Base-by-base conservation (phyloP, 2,113 vertebrate genomes). In the Dipodomys ordii region DNA sequence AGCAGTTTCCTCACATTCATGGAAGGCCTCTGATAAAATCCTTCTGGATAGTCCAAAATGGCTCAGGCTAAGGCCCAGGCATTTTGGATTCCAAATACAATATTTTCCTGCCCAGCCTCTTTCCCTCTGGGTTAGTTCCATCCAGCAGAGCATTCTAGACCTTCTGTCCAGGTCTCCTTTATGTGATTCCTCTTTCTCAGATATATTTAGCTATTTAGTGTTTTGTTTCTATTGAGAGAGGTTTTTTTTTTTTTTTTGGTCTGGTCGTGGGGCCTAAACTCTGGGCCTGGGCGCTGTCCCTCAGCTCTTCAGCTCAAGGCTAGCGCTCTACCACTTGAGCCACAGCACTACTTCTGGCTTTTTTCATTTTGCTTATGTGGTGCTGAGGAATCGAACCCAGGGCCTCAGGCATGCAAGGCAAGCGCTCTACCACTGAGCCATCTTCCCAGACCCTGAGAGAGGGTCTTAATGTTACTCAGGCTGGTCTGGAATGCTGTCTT, bases 181-280 rank as follows among this genome's bases (percentile, higher is more conserved):
- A 83, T 69, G 76, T 18, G 20, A 62, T 62, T 22, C 90, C 94
- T 68, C 94, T 98, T 97, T 96, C 97, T 98, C 96, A 97, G 97
- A 98, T 97, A 97, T 96, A 98, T 98, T 98, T 98, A 98, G 98
- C 98, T 97, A 98, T 98, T 98, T 99, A 99, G 98, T 86, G 69
- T 57, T 73, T n/a, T 62, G 62, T n/a, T 72, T 77, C 44, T 53
- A n/a, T 39, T 39, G 39, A 39, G 39, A 39, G 39, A 39, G 39
- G 39, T 3, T 39, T 3, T 39, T 39, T 39, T 39, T 6, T 39
- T 39, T 6, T 39, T 39, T 6, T 39, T 39, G 39, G 39, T 39
- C 39, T 39, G 39, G 39, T 39, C 5, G 39, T 39, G 39, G 39
- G 39, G 39, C 39, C 39, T 39, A 5, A 6, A 39, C 39, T 39